phyloP scores from a whole-genome alignment of 2,113 vertebrate species.

The Scolopax mira region DNA sequence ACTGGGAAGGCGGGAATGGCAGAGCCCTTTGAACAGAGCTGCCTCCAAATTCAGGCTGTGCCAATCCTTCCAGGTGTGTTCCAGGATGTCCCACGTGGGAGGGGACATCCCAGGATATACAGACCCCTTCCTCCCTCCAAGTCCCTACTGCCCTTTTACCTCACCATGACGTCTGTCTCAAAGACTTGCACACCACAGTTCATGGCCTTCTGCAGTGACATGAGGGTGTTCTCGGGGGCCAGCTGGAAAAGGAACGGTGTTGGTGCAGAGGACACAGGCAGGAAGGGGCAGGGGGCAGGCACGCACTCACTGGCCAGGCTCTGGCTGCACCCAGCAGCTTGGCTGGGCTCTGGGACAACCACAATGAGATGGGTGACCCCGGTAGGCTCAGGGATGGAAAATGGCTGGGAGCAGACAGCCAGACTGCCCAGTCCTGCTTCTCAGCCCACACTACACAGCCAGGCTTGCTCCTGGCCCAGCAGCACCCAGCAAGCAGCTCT shows the following conservation, averaged over 20 bases:
- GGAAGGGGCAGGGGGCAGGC: neutral
- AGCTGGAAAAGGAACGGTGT: slow-evolving; percentile 70
- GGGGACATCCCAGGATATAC: neutral
- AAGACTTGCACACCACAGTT: slow-evolving; percentile 81
- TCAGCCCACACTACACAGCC: neutral
- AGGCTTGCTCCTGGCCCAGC: neutral
- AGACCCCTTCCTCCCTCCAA: neutral
- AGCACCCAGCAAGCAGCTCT: neutral
- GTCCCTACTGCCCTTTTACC: slow-evolving; percentile 70
- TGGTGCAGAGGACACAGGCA: neutral
- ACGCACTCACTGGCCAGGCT: too few relatives aligned
- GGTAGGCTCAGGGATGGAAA: neutral
- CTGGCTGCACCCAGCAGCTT: neutral
- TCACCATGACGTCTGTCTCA: slow-evolving; percentile 91
- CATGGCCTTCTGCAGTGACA: slow-evolving; percentile 84
- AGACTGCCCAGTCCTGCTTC: neutral
- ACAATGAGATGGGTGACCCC: neutral
- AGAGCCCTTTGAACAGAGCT: neutral
- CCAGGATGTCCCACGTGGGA: neutral
- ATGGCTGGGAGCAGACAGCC: neutral
- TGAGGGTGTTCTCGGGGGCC: slow-evolving; percentile 94
- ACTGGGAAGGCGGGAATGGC: neutral
- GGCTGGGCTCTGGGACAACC: neutral
- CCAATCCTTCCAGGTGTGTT: neutral
- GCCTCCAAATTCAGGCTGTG: neutral